phyloP scores from a whole-genome alignment of 2,797 vertebrate species.

The Notolepis coatsorum region DNA sequence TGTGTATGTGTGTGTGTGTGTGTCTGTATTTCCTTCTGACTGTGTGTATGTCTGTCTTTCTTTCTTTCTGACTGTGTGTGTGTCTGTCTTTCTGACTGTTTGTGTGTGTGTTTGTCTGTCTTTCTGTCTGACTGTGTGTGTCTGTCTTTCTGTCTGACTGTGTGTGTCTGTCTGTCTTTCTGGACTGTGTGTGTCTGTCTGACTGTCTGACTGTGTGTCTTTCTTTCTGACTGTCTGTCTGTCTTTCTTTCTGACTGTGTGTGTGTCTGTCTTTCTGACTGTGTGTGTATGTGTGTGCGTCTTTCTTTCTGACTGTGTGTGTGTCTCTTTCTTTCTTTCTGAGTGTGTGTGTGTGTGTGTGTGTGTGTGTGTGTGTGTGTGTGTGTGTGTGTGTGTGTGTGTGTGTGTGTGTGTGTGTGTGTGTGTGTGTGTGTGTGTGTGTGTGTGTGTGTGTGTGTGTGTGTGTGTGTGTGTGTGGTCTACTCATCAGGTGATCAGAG shows the following conservation, averaged over 20 bases:
- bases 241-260: background rate
- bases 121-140: background rate
- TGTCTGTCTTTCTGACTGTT: background rate
- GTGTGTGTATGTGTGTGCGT: background rate
- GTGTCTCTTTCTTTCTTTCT: background rate
- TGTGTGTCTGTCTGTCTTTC: background rate
- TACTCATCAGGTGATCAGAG: slow-evolving; percentile 87
- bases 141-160: background rate
- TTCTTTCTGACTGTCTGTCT: too few species aligned
- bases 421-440: background rate
- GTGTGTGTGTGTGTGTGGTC: background rate
- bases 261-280: too few species aligned
- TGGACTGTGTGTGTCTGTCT: too few species aligned
- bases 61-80: background rate
- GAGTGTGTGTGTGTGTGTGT: too few species aligned
- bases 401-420: background rate
- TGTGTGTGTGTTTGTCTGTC: too few species aligned
- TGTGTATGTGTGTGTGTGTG: background rate
- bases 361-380: too few species aligned
- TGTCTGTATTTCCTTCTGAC: background rate
- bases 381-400: background rate
- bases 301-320: too few species aligned
- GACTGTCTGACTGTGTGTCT: background rate
- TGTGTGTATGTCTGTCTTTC: background rate
- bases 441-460: too few species aligned